Evolutionary conservation across 2,888 invertebrate species (phyloP).

Genomic region (Monopis laevigella): DNA sequence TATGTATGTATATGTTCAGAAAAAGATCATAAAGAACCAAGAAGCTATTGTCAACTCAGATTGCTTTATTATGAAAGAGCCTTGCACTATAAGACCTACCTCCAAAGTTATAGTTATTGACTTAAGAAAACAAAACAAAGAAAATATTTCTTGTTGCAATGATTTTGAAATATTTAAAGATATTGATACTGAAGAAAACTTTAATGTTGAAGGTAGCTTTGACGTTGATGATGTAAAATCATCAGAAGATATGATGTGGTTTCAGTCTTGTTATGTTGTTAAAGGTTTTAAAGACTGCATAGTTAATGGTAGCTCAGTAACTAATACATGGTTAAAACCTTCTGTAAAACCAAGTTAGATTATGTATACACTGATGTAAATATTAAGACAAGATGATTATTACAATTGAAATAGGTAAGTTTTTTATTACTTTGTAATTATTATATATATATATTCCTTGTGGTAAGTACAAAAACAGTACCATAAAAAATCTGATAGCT

Average conservation of each 20-base stretch:
- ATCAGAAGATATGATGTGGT: conserved; percentile 40
- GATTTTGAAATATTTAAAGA: conserved; percentile 51
- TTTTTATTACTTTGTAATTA: no score
- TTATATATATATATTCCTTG: no score
- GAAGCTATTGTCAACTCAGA: conserved; percentile 33
- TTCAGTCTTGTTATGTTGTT: conserved; percentile 60
- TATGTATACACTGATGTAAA: no score
- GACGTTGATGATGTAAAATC: conserved; percentile 20
- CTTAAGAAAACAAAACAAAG: conserved; percentile 31
- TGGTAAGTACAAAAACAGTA: no score
- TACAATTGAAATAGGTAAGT: no score
- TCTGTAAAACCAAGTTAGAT: no score
- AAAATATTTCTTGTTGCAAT: conserved; percentile 44
- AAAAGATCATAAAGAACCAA: conserved; percentile 27
- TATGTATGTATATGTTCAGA: conserved; percentile 57
- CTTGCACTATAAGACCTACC: conserved; percentile 43
- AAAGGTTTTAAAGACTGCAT: conserved; percentile 69
- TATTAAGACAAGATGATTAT: no score
- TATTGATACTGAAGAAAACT: conserved; percentile 27
- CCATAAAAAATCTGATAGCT: no score
- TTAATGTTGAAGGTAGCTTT: not conserved
- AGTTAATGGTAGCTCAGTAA: conserved; percentile 62
- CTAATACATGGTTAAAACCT: conserved; percentile 51
- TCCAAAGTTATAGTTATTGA: conserved; percentile 44
- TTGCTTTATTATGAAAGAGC: conserved; percentile 40